phyloP scores from a whole-genome alignment of 2,888 invertebrate genomes.

The Eristalis tenax region DNA sequence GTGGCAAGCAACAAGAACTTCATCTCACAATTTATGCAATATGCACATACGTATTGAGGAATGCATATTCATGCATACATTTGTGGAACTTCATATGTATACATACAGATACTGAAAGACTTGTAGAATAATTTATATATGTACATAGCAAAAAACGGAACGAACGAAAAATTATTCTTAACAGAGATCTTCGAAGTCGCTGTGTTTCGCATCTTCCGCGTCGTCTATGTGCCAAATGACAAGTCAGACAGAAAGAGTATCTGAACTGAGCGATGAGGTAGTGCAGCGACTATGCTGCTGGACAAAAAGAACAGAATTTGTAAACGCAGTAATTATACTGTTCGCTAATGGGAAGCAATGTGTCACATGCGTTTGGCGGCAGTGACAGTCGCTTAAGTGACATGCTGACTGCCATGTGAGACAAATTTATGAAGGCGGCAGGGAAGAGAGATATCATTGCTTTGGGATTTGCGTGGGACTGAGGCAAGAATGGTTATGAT shows the following conservation, averaged over 20 bases:
- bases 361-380: slow-evolving; percentile 71
- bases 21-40: slow-evolving; percentile 67
- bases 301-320: slow-evolving; percentile 52
- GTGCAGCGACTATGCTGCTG: slow-evolving; percentile 39
- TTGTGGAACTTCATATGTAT: neutral
- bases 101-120: slow-evolving; percentile 5
- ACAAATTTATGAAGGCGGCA: slow-evolving; percentile 69
- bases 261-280: slow-evolving; percentile 29
- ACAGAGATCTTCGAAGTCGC: slow-evolving; percentile 38
- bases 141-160: slow-evolving; percentile 49
- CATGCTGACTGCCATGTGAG: slow-evolving; percentile 70
- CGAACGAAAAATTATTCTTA: slow-evolving; percentile 36
- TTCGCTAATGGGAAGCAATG: slow-evolving; percentile 72
- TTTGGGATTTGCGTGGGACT: slow-evolving; percentile 66
- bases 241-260: slow-evolving; percentile 13
- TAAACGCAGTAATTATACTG: slow-evolving; percentile 71
- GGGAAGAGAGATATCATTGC: slow-evolving; percentile 41
- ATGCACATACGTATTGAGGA: neutral
- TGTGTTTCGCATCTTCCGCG: slow-evolving; percentile 49
- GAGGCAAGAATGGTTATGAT: slow-evolving; percentile 50
- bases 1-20: slow-evolving; percentile 62
- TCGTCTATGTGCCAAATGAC: slow-evolving; percentile 30
- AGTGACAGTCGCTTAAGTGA: slow-evolving; percentile 71
- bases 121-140: slow-evolving; percentile 67
- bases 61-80: neutral